Conservation (phyloP, 1,140 invertebrate genomes). For the Dreissena polymorpha region DNA sequence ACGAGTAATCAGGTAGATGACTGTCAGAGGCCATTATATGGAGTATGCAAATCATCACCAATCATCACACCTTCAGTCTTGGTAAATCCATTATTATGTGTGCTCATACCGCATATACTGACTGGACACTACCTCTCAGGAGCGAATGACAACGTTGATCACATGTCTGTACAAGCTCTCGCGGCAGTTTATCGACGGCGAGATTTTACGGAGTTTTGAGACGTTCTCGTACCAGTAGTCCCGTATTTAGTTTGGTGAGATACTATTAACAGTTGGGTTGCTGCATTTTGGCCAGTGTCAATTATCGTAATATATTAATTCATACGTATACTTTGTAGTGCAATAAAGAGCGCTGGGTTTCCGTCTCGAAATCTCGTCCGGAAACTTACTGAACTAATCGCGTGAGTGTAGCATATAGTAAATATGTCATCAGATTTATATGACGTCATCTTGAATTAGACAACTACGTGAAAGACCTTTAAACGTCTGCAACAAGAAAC, state of each 20-base stretch:
- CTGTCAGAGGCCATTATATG: neutral
- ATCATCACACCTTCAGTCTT: neutral
- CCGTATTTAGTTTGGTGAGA: neutral
- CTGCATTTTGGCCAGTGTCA: conserved; percentile 3
- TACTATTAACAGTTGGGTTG: neutral
- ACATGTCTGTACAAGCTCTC: neutral
- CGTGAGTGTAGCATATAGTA: neutral
- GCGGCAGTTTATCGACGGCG: too few species aligned
- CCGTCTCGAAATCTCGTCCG: neutral
- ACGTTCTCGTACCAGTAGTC: neutral
- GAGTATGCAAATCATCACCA: neutral
- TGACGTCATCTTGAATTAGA: neutral
- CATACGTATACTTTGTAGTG: neutral
- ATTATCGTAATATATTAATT: neutral
- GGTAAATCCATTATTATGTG: neutral
- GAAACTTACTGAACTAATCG: neutral
- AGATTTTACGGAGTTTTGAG: too few species aligned
- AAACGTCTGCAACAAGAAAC: neutral
- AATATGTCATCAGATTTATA: neutral
- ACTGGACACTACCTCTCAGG: neutral
- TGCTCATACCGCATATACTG: neutral
- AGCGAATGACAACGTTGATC: neutral
- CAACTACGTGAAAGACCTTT: neutral
- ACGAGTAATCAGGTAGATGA: neutral
- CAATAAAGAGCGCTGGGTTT: neutral